Conservation (phyloP, 2,797 vertebrate species). For the Pachyuromys duprasi region DNA sequence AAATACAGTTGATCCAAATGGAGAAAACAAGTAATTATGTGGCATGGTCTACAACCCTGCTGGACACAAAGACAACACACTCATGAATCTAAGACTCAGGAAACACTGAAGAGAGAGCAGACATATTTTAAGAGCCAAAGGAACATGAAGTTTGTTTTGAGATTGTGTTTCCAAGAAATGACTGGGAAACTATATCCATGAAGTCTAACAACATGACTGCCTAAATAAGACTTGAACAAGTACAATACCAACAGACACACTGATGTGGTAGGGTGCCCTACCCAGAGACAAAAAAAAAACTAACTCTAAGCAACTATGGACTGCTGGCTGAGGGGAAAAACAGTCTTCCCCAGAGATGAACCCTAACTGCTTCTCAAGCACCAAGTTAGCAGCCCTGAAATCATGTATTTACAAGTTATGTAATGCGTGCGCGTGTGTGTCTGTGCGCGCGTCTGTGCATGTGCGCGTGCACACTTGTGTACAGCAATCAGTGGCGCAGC, state of each 20-base stretch:
- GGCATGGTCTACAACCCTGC: neutral
- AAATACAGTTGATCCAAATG: neutral
- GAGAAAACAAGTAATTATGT: neutral
- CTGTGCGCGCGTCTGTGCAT: neutral
- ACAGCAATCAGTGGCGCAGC: neutral
- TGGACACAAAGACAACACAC: neutral
- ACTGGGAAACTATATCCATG: neutral
- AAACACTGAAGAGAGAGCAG: neutral
- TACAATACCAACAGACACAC: neutral
- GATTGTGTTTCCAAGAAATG: neutral
- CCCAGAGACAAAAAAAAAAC: too few relatives aligned
- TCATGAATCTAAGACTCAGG: neutral
- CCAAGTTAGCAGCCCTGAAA: neutral
- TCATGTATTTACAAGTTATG: neutral
- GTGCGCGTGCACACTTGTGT: neutral
- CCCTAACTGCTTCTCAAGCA: neutral
- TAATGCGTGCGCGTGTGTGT: too few relatives aligned
- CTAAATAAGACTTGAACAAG: neutral
- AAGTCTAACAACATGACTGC: neutral
- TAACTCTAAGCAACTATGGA: fast-evolving
- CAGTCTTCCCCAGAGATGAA: neutral
- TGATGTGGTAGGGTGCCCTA: neutral
- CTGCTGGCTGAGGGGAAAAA: neutral
- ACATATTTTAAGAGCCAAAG: neutral
- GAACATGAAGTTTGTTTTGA: neutral